Evolutionary conservation across 2,797 vertebrate species (phyloP).

Genomic region (Paguma larvata): DNA sequence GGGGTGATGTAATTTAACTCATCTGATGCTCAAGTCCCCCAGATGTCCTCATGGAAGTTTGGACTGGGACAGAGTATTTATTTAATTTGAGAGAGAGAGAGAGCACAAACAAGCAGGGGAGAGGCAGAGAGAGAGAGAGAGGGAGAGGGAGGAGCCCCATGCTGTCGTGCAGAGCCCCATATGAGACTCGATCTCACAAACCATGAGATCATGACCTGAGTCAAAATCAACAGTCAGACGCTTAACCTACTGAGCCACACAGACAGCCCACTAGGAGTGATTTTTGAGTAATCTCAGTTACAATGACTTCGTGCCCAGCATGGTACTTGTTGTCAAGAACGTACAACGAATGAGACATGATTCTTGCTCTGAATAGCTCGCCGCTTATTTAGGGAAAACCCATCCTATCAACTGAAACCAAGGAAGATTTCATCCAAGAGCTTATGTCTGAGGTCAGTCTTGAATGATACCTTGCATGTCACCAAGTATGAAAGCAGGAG

Average conservation of each 20-base stretch:
- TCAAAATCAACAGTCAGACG: no score
- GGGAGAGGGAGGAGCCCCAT: no score
- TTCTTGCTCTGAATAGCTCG: neutral
- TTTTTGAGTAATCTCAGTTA: neutral
- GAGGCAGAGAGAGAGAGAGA: no score
- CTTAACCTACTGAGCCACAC: no score
- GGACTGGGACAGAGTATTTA: neutral
- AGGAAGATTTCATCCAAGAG: neutral
- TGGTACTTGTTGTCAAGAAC: neutral
- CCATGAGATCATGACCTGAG: no score
- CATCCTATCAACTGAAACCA: neutral
- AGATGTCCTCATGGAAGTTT: neutral
- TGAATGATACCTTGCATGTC: neutral
- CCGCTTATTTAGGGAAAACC: neutral
- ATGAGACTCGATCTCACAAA: no score
- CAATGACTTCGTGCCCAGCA: neutral
- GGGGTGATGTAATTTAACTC: neutral
- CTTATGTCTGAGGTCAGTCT: neutral
- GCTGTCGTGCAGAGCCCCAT: no score
- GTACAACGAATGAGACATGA: neutral
- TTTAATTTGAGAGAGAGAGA: no score
- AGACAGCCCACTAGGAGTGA: neutral
- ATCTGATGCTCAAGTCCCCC: neutral
- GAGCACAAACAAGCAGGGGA: no score
- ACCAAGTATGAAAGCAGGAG: neutral